Evolutionary conservation across 2,113 vertebrate species (phyloP).

Genomic region (Hemiprocne comata): DNA sequence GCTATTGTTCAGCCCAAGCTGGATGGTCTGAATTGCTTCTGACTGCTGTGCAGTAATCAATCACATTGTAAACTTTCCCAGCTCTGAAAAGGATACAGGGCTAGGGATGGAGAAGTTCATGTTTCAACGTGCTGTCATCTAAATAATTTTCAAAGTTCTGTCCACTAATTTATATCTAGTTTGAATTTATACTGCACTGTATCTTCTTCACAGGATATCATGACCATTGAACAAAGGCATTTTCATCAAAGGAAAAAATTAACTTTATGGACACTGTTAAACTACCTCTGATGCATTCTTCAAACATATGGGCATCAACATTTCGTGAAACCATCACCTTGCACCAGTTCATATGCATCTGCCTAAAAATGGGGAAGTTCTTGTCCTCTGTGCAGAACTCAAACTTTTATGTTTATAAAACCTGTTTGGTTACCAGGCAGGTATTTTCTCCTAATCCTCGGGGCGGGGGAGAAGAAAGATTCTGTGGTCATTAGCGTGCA

Average conservation of each 20-base stretch:
- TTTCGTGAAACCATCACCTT: not conserved
- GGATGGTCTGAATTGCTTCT: not conserved
- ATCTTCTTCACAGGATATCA: not conserved
- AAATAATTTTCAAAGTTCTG: not conserved
- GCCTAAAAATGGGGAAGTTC: not conserved
- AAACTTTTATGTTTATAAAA: conserved; percentile 18
- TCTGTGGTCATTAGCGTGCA: conserved; percentile 45
- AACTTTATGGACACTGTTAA: not conserved
- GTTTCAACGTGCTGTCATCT: not conserved
- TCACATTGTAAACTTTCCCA: not conserved
- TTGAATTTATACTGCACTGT: not conserved
- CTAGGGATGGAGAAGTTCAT: not conserved
- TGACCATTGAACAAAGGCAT: not conserved
- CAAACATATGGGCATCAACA: not conserved
- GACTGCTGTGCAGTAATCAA: conserved; percentile 24
- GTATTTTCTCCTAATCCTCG: conserved; percentile 15
- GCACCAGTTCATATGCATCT: not conserved
- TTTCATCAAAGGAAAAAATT: not conserved
- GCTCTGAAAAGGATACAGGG: not conserved
- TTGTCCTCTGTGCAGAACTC: not conserved
- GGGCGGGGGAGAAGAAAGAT: not conserved
- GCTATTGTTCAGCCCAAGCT: not conserved
- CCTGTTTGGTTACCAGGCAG: conserved; percentile 23
- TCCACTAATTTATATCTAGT: not conserved
- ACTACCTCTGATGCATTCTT: not conserved